Evolutionary conservation across 2,888 invertebrate species (phyloP), one percentile per base, ranked within the genome.

Genomic region (Chloromyia formosa): DNA sequence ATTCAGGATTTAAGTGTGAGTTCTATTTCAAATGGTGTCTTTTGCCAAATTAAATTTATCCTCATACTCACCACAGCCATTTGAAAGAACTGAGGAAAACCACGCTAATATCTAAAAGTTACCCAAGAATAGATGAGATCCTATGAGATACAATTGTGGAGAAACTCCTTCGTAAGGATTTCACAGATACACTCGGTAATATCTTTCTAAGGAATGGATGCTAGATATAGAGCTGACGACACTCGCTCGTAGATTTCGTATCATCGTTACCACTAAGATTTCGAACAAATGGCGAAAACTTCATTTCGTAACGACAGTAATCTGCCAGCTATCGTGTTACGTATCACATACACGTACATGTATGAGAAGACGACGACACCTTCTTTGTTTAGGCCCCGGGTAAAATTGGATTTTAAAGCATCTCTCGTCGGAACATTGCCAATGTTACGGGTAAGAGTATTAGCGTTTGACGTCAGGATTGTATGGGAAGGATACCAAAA

Each of bases 401-500:
- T 35, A 16, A 62, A 62, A 62, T 62, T 62, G 62, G 62, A 40
- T 40, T 62, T 62, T 62, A 62, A 62, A 62, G 62, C 16, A 62
- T 35, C 27, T 35, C 40, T 18, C 9, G 62, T 40, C 62, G 4
- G 40, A 16, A 16, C 40, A 35, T 62, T 1, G 16, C 49, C 16
- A 49, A 49, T 49, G 49, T n/a, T 49, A n/a, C 49, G 49, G 49
- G 2, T 49, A 49, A 12, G 49, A 49, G 49, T 10, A 49, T 49
- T 35, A 35, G 27, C 27, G 27, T 4, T 35, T 35, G 27, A 35
- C 27, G 27, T 7, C 2, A 35, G 27, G 27, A 35, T 35, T 35
- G 27, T 35, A 35, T 35, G 27, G 27, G 7, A 35, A 35, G n/a
- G n/a, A n/a, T n/a, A n/a, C n/a, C n/a, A n/a, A n/a, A n/a, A n/a